phyloP scores from a whole-genome alignment of 2,888 invertebrate species.

The Myopa testacea region DNA sequence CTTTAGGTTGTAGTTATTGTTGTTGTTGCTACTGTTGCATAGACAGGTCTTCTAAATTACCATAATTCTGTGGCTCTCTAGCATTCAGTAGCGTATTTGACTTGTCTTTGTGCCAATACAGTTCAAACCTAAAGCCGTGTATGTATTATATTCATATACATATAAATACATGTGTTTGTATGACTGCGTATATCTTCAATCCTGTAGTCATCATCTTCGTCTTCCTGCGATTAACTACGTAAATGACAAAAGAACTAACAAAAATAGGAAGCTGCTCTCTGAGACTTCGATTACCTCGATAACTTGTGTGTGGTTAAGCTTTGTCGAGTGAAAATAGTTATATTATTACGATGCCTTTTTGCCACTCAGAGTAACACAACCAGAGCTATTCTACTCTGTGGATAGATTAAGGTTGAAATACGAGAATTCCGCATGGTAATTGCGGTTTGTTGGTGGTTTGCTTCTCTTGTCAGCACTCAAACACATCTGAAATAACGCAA shows the following conservation, averaged over 20 bases:
- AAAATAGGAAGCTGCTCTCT: background rate
- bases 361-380: too few species aligned
- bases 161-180: background rate
- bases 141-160: background rate
- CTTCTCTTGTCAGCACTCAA: too few species aligned
- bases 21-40: conserved; percentile 7
- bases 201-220: background rate
- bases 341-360: too few species aligned
- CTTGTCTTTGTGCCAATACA: background rate
- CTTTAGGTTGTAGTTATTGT: background rate
- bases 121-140: background rate
- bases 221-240: conserved; percentile 40
- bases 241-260: conserved; percentile 39
- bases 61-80: background rate
- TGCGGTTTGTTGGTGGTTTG: too few species aligned
- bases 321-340: too few species aligned
- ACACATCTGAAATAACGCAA: too few species aligned
- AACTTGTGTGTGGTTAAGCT: too few species aligned
- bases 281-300: too few species aligned
- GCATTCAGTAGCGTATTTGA: background rate
- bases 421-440: too few species aligned
- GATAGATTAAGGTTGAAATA: too few species aligned
- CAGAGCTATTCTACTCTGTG: too few species aligned
- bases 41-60: background rate
- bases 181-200: background rate